Base-by-base conservation (phyloP, 2,888 invertebrate genomes). In the Scrobipalpa atriplicella region DNA sequence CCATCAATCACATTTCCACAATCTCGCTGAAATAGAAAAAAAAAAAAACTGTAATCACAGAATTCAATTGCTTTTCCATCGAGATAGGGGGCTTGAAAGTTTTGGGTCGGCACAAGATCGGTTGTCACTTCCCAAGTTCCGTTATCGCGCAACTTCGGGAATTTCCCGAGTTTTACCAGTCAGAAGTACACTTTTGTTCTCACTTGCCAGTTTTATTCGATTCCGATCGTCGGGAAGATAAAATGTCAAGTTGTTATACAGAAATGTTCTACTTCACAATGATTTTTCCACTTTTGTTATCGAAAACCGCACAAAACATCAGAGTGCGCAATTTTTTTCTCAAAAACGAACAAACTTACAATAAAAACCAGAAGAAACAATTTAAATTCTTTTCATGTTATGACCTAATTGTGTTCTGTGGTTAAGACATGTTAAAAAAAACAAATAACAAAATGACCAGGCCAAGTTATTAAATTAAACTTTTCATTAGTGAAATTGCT, bases 101-200 rank as follows among this genome's bases (percentile, higher is more conserved):
- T 68, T 68, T 38, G 64, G 63, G 65, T 52, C 54, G 47, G 19
- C 41, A n/a, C n/a, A 36, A 66, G 62, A 63, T 62, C 61, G 67
- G 29, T 63, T 67, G 67, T 67, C 67, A 67, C 67, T 67, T 67
- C 56, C 56, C 2, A 19, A 60, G n/a, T 39, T 54, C 29, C 39
- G 61, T 67, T 67, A 67, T 64, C 67, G 64, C 21, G 10, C 47
- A 18, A 21, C 19, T 64, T 67, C 38, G 13, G 11, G 63, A 64
- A 47, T 47, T 56, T 36, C 8, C 10, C 36, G 21, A 58, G 58
- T 58, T 58, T 58, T 38, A 16, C 38, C 58, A 38, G 9, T 56
- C 56, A 36, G 29, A 9, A 36, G 38, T 47, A n/a, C 36, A 58
- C 58, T 58, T 58, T 58, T 58, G 58, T 58, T 58, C 29, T 58